Percentiles rank a stretch among this genome's conserved stretches.
phyloP scores from a whole-genome alignment of 2,888 invertebrate genomes.

The Fragum fragum region DNA sequence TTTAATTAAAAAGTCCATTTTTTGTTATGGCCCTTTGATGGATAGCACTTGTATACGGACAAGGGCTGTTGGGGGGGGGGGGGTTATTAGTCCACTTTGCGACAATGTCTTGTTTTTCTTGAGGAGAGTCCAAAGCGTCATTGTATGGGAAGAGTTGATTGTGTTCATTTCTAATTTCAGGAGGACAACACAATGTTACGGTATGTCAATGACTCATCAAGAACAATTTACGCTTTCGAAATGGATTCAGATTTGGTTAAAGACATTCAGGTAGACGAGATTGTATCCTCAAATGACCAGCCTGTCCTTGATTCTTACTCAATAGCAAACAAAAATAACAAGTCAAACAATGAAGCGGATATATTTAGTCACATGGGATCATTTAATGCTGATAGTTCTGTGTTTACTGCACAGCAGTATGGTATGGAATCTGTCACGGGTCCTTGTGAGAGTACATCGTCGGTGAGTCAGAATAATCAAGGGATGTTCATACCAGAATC shows the following conservation, averaged over 20 bases:
- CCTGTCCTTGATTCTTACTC: slow-evolving; percentile 10
- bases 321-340: slow-evolving; percentile 8
- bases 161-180: slow-evolving; percentile 80
- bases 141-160: too few relatives aligned
- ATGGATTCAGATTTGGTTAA: slow-evolving; percentile 68
- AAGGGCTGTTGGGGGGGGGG: too few relatives aligned
- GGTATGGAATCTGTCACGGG: background rate
- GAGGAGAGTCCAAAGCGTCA: too few relatives aligned
- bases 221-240: slow-evolving; percentile 86
- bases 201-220: slow-evolving; percentile 88
- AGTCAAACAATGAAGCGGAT: slow-evolving; percentile 30
- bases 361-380: slow-evolving; percentile 68
- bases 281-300: slow-evolving; percentile 4
- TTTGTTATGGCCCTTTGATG: too few relatives aligned
- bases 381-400: slow-evolving; percentile 36
- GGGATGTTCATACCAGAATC: background rate
- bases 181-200: slow-evolving; percentile 89
- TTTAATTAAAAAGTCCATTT: too few relatives aligned
- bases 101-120: too few relatives aligned
- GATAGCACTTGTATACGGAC: too few relatives aligned
- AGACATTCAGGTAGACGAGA: slow-evolving; percentile 4
- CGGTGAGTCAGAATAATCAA: slow-evolving; percentile 1
- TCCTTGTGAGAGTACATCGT: slow-evolving; percentile 2
- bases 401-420: slow-evolving; percentile 1
- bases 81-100: too few relatives aligned